Percentiles rank a stretch among this genome's conserved stretches.
Conservation (phyloP, 2,797 vertebrate genomes). For the Leptodon cayanensis region DNA sequence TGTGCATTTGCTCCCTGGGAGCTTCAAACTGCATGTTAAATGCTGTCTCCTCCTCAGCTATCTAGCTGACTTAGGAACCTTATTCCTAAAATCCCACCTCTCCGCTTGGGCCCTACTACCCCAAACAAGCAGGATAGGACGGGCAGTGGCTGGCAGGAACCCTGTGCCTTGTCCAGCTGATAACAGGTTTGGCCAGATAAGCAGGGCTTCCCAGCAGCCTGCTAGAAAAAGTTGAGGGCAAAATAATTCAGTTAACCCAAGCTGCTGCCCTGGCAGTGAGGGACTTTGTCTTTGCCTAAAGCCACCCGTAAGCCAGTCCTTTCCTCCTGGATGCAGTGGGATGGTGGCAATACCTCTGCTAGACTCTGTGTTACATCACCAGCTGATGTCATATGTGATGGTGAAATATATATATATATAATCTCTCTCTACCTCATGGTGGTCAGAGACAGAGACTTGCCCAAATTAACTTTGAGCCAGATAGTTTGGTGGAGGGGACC, state of each 20-base stretch:
- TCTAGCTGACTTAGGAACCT: background rate
- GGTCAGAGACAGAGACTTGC: background rate
- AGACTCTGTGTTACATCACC: background rate
- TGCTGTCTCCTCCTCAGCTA: background rate
- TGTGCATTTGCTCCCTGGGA: background rate
- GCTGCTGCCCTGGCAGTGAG: background rate
- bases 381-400: background rate
- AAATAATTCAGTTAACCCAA: background rate
- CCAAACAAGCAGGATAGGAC: background rate
- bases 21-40: background rate
- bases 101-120: background rate
- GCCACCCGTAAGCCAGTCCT: background rate
- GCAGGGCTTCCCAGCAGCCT: background rate
- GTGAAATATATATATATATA: rapidly evolving
- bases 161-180: background rate
- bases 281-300: background rate
- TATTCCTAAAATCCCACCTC: background rate
- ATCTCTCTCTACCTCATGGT: too few relatives aligned
- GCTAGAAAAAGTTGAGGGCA: background rate
- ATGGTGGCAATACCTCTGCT: background rate
- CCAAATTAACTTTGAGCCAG: background rate
- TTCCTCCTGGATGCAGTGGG: background rate
- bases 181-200: background rate
- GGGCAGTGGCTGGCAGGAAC: background rate
- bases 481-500: background rate